Conservation (phyloP, 2,797 vertebrate species). For the Cyclura pinguis region DNA sequence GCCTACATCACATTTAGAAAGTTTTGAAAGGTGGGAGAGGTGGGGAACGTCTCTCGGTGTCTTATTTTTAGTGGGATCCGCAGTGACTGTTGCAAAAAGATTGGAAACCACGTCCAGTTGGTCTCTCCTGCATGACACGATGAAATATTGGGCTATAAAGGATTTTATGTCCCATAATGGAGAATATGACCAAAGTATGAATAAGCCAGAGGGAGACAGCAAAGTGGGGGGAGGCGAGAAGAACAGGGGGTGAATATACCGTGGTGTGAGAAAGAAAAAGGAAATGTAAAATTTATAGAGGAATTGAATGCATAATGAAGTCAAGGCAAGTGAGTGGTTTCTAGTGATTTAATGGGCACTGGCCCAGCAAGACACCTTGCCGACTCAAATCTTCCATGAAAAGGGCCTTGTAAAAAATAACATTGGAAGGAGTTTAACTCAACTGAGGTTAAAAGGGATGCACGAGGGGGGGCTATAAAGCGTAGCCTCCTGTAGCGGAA, state of each 20-base stretch:
- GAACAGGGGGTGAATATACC: neutral
- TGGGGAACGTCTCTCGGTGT: no score
- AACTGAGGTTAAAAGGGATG: slow-evolving; percentile 35
- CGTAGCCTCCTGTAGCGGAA: neutral
- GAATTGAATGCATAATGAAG: slow-evolving; percentile 42
- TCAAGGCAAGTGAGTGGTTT: slow-evolving; percentile 26
- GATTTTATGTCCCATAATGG: slow-evolving; percentile 42
- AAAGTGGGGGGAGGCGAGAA: neutral
- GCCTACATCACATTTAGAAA: neutral
- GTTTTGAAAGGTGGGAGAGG: neutral
- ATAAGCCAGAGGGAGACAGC: slow-evolving; percentile 20
- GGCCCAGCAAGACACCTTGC: slow-evolving; percentile 43
- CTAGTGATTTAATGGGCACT: slow-evolving; percentile 41
- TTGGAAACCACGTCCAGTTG: slow-evolving; percentile 18
- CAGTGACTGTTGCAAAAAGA: neutral
- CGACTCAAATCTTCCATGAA: slow-evolving; percentile 47
- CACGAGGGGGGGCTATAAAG: slow-evolving; percentile 14
- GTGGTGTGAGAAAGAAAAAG: slow-evolving; percentile 7
- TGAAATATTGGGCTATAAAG: slow-evolving; percentile 39
- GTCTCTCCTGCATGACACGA: slow-evolving; percentile 9
- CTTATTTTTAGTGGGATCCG: slow-evolving; percentile 3
- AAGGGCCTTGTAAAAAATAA: slow-evolving; percentile 49
- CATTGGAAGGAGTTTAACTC: slow-evolving; percentile 33
- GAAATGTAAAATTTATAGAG: slow-evolving; percentile 42
- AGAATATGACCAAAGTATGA: slow-evolving; percentile 32